These are phyloP conservation scores for Drosophila subpulchrella DNA, from an alignment of 1,140 invertebrate species.

Conservation along the genomic window DNA sequence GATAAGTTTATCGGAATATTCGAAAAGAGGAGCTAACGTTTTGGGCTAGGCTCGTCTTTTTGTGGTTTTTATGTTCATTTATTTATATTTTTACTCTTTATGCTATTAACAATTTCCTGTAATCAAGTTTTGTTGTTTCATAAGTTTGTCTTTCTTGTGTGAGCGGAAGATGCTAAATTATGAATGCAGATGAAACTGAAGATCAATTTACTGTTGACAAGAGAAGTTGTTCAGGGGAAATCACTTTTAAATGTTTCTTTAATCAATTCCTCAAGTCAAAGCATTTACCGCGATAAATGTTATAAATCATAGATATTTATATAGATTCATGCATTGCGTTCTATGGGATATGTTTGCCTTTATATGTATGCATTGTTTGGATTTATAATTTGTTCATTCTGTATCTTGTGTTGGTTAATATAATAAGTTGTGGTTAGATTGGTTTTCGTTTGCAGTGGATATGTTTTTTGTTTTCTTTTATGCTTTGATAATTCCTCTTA, in stretches of 20 bases:
- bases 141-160: constrained; percentile 62
- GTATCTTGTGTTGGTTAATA: constrained; percentile 54
- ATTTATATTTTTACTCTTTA: constrained; percentile 55
- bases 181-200: constrained; percentile 10
- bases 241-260: not conserved
- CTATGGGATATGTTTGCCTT: constrained; percentile 67
- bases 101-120: constrained; percentile 80
- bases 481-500: constrained; percentile 44
- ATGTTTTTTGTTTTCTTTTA: constrained; percentile 58
- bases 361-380: constrained; percentile 60
- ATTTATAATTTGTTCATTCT: constrained; percentile 48
- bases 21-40: constrained; percentile 37
- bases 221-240: not conserved
- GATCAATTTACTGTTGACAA: constrained; percentile 18
- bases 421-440: constrained; percentile 63
- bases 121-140: constrained; percentile 79
- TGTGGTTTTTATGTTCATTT: constrained; percentile 34
- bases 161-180: constrained; percentile 36
- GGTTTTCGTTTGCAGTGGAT: constrained; percentile 62
- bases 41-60: constrained; percentile 34
- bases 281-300: constrained; percentile 6
- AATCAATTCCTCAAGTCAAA: constrained; percentile 17
- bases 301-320: constrained; percentile 37
- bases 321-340: constrained; percentile 52
- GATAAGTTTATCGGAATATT: constrained; percentile 23